These are phyloP conservation scores for Calonectris borealis DNA, from an alignment of 2,113 vertebrate genomes.

Conservation along the genomic window DNA sequence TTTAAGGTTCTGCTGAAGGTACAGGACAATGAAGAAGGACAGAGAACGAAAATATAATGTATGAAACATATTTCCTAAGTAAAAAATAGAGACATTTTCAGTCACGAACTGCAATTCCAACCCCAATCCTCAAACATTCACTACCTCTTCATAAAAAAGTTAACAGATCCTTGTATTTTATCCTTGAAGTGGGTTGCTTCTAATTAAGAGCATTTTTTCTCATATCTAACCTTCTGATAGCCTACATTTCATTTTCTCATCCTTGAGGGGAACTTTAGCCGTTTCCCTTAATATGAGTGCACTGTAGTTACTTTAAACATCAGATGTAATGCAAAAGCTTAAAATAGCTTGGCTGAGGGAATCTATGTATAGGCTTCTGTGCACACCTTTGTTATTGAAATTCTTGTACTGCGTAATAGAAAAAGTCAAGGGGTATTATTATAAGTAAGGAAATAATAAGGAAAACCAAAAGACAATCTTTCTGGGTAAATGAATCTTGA, in stretches of 20 bases:
- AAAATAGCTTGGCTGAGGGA: neutral
- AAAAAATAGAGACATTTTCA: neutral
- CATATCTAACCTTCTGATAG: neutral
- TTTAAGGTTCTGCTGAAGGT: neutral
- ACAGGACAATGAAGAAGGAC: neutral
- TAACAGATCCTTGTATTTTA: neutral
- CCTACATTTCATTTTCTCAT: neutral
- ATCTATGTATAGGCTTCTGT: neutral
- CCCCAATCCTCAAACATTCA: neutral
- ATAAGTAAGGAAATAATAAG: neutral
- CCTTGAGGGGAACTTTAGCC: neutral
- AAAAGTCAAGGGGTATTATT: neutral
- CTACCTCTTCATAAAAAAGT: neutral
- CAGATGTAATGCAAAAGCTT: neutral
- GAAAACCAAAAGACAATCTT: neutral
- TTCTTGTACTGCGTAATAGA: neutral
- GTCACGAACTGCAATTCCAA: neutral
- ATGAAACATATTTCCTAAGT: neutral
- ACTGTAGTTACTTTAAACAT: neutral
- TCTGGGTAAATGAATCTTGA: neutral
- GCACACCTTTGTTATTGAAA: neutral
- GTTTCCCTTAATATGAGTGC: neutral
- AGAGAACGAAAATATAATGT: neutral
- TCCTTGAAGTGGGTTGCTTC: neutral
- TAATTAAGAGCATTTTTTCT: neutral